Evolutionary conservation across 2,888 invertebrate genomes (phyloP), one percentile per base, ranked within the genome.

Genomic region (Andricus curvator): DNA sequence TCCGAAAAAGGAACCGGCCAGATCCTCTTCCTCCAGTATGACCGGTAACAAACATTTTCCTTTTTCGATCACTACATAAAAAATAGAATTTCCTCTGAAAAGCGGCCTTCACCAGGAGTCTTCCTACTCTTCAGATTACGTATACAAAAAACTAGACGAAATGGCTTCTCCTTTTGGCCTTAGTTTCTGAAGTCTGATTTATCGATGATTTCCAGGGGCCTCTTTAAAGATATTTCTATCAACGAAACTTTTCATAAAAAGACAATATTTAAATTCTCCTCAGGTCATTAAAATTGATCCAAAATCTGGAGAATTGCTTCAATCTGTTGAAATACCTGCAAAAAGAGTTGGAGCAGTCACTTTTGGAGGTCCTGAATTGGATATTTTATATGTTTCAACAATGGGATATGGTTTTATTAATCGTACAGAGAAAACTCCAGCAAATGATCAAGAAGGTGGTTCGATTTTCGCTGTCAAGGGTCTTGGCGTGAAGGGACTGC

Each of bases 311-410:
- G 93, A 94, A 85, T 89, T 96, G 51, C 85, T 96, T 48, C 94
- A 94, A 82, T 93, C 93, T 65, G 93, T 96, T 78, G 92, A 93
- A 56, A 86, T 96, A 25, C 96, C 96, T 0, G 95, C 93, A 0
- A 93, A 93, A 15, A 94, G 94, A 85, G 94, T 95, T 4, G 96
- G 96, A 0, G 96, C 96, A 9, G 95, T 95, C 0, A 94, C 95
- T 88, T 96, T 96, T 92, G 96, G 96, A 2, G 96, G 96, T 0
- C 93, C 94, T 4, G 93, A 95, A 84, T 92, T 95, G 70, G 94
- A 95, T 76, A 95, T 94, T 65, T 91, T 97, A 25, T 96, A 94
- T 86, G 95, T 96, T 0, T 96, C 96, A 0, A 94, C 95, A 0
- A 95, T 95, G 79, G 91, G 91, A 6, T 83, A 91, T 0, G 94